These are phyloP conservation scores for Brenthis hecate DNA, from an alignment of 2,888 invertebrate species.

Conservation along the genomic window DNA sequence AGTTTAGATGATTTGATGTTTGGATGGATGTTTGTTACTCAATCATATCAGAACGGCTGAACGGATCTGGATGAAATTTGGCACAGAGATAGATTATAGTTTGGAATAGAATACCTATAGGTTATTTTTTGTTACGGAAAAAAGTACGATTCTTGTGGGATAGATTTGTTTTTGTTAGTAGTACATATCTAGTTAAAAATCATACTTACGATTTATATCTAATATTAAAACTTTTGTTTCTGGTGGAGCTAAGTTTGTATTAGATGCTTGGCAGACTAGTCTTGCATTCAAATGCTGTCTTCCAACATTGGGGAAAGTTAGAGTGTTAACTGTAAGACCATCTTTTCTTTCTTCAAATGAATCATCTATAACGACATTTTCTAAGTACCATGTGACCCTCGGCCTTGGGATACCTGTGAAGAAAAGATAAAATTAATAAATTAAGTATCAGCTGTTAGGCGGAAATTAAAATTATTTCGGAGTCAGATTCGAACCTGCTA, in stretches of 20 bases:
- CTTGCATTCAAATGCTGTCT: constrained; percentile 91
- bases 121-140: no score
- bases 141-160: no score
- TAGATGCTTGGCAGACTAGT: constrained; percentile 93
- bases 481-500: no score
- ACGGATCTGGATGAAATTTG: constrained; percentile 1
- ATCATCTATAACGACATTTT: constrained; percentile 92
- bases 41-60: no score
- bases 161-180: no score
- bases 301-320: constrained; percentile 90
- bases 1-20: no score
- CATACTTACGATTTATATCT: constrained; percentile 92
- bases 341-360: constrained; percentile 87
- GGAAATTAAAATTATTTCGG: no score
- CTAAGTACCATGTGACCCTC: constrained; percentile 91
- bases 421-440: constrained; percentile 1
- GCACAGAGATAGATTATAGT: no score
- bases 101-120: no score
- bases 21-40: no score
- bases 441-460: no score
- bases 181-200: constrained; percentile 16
- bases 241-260: constrained; percentile 91
- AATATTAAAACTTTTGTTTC: constrained; percentile 90
- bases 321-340: constrained; percentile 89
- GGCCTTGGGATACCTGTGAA: constrained; percentile 88